These are phyloP conservation scores for Oxyteleia sp. DNA, from an alignment of 2,888 invertebrate species.

Conservation along the genomic window DNA sequence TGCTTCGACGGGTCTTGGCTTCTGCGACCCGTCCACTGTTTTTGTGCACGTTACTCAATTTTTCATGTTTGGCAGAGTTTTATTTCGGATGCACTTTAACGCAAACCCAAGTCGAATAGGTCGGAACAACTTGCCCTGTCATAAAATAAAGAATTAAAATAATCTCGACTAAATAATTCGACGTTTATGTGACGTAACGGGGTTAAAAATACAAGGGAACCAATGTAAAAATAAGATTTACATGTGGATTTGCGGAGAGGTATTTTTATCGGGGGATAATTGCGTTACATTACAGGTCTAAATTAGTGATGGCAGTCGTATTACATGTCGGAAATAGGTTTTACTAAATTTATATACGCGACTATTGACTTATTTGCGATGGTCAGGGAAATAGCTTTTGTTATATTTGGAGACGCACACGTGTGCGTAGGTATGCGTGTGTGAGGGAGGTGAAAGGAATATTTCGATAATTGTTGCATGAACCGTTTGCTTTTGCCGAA, in stretches of 20 bases:
- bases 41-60: slow-evolving; percentile 28
- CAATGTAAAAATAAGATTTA: slow-evolving; percentile 41
- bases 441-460: slow-evolving; percentile 1
- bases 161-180: slow-evolving; percentile 20
- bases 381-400: slow-evolving; percentile 1
- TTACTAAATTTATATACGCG: slow-evolving; percentile 7
- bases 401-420: no score
- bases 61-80: slow-evolving; percentile 21
- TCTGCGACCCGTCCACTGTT: neutral
- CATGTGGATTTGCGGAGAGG: neutral
- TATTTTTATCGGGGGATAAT: slow-evolving; percentile 34
- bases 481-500: slow-evolving; percentile 46
- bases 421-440: no score
- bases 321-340: slow-evolving; percentile 27
- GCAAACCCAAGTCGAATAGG: neutral
- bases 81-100: neutral
- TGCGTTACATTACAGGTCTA: slow-evolving; percentile 6
- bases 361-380: slow-evolving; percentile 40
- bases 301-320: slow-evolving; percentile 17
- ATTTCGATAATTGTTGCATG: slow-evolving; percentile 17
- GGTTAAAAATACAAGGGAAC: slow-evolving; percentile 11
- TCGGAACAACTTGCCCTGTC: neutral
- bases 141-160: slow-evolving; percentile 3
- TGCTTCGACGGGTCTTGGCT: neutral
- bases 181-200: slow-evolving; percentile 17